Conservation (phyloP, 1,140 invertebrate genomes). For the Euglossa dilemma region DNA sequence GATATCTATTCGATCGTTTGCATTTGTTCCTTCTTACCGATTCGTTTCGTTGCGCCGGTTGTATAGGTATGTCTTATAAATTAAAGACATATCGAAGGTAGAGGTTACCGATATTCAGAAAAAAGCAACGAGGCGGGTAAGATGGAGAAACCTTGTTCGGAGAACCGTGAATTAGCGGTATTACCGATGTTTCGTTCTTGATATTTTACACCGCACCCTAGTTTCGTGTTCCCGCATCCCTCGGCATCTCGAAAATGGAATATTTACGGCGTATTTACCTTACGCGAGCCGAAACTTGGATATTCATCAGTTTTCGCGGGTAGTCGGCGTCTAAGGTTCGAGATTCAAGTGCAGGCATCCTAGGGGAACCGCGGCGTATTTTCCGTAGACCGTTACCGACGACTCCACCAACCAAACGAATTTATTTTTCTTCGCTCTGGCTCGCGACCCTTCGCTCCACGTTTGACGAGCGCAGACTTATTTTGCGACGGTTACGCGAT, state of each 20-base stretch:
- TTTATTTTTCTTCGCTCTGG: background rate
- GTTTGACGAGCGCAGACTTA: background rate
- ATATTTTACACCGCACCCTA: background rate
- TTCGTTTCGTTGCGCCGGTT: too few relatives aligned
- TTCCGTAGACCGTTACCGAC: background rate
- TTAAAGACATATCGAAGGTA: too few relatives aligned
- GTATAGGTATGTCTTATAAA: too few relatives aligned
- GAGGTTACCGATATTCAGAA: too few relatives aligned
- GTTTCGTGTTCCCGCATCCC: too few relatives aligned
- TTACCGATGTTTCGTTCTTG: background rate
- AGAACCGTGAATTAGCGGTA: background rate
- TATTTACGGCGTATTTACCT: background rate
- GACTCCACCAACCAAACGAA: background rate
- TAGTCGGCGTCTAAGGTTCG: too few relatives aligned
- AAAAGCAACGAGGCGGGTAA: too few relatives aligned
- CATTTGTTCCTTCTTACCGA: too few relatives aligned
- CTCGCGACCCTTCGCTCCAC: too few relatives aligned
- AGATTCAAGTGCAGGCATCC: background rate
- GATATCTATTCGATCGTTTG: too few relatives aligned
- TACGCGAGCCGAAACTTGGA: background rate
- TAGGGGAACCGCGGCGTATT: background rate
- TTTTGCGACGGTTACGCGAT: rapidly evolving
- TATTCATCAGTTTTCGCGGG: background rate
- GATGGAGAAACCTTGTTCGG: background rate
- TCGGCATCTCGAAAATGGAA: background rate